phyloP scores from a whole-genome alignment of 1,140 invertebrate species.

The Globodera rostochiensis region DNA sequence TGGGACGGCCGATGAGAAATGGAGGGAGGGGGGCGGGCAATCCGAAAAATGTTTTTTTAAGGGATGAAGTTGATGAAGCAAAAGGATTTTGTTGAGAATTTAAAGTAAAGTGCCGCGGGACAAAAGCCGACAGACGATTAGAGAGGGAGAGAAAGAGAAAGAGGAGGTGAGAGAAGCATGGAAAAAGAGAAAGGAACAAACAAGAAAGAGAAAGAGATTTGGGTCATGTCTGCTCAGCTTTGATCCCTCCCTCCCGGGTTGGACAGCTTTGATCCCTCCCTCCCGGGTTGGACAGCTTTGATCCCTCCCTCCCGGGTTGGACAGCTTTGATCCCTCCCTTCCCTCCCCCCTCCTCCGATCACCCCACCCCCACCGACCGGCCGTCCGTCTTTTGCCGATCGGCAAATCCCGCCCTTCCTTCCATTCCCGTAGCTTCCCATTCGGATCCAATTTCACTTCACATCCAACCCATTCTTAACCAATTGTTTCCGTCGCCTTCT shows the following conservation, averaged over 20 bases:
- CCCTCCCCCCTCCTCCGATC: no score
- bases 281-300: not conserved
- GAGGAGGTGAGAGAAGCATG: not conserved
- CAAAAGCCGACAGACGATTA: not conserved
- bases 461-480: slow-evolving; percentile 2
- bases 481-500: no score
- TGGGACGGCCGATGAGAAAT: not conserved
- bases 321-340: no score
- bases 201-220: no score
- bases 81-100: not conserved
- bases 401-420: not conserved
- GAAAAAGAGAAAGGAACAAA: not conserved
- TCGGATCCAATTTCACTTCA: slow-evolving; percentile 11
- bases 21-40: not conserved
- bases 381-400: not conserved
- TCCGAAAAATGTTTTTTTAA: not conserved
- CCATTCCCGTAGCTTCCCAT: not conserved
- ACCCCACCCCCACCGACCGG: not conserved
- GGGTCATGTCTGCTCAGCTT: not conserved
- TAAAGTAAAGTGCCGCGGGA: not conserved
- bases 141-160: not conserved
- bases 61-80: no score
- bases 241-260: not conserved
- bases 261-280: not conserved
- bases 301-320: no score